Conservation (phyloP, 2,113 vertebrate genomes). For the Falco punctatus region DNA sequence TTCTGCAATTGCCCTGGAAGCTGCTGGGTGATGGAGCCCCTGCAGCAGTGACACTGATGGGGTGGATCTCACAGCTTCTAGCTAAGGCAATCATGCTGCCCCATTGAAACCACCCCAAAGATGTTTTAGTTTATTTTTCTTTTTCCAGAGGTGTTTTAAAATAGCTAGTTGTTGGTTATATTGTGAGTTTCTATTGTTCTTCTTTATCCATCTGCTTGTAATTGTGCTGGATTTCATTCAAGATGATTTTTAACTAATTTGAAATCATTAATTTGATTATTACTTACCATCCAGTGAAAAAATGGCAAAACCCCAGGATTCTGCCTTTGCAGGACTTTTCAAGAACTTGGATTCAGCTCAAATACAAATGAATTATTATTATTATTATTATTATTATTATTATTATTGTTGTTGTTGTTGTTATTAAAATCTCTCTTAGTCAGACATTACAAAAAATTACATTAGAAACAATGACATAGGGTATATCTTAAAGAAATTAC, state of each 20-base stretch:
- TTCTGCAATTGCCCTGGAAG: background rate
- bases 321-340: background rate
- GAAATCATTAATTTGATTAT: slow-evolving; percentile 25
- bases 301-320: background rate
- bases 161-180: background rate
- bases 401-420: background rate
- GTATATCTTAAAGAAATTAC: background rate
- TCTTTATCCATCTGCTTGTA: slow-evolving; percentile 26
- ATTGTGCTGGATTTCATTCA: background rate
- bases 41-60: background rate
- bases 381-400: too few species aligned
- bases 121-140: background rate
- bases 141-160: slow-evolving; percentile 21
- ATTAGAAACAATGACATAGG: background rate
- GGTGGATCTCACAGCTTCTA: background rate
- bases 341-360: slow-evolving; percentile 2
- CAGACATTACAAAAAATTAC: background rate
- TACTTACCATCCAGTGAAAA: slow-evolving; percentile 6
- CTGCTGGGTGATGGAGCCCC: background rate
- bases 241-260: slow-evolving; percentile 24
- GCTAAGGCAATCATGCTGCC: background rate
- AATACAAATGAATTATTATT: background rate
- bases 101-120: background rate
- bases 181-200: background rate
- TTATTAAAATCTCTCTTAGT: background rate